These are phyloP conservation scores for Lasioglossum pauxillum DNA, from an alignment of 2,888 invertebrate species.

Conservation along the genomic window DNA sequence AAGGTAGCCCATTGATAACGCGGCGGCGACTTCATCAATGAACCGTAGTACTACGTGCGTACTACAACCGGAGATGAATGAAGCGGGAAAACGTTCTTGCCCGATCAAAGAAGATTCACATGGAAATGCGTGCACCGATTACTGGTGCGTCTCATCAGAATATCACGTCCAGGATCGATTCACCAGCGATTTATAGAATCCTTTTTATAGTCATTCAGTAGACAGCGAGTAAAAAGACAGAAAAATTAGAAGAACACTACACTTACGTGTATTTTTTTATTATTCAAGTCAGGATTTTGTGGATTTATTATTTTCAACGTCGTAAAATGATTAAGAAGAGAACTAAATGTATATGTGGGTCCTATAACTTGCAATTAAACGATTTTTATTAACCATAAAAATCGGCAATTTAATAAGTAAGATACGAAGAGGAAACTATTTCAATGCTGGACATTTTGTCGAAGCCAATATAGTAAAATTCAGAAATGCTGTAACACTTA, in stretches of 20 bases:
- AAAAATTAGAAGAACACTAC: neutral
- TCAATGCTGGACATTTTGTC: neutral
- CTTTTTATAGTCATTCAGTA: neutral
- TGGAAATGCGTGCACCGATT: constrained; percentile 7
- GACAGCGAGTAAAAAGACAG: neutral
- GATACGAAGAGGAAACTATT: neutral
- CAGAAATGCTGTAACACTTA: neutral
- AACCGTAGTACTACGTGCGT: constrained; percentile 14
- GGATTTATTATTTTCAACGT: neutral
- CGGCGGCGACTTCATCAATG: neutral
- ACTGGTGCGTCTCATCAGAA: neutral
- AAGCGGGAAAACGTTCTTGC: constrained; percentile 8
- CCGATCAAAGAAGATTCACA: neutral
- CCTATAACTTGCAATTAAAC: neutral
- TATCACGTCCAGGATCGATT: neutral
- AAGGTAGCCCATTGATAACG: constrained; percentile 9
- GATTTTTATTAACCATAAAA: neutral
- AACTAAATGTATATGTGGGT: neutral
- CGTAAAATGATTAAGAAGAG: neutral
- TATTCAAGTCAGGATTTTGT: neutral
- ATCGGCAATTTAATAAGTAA: too few species aligned
- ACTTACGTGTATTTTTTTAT: neutral
- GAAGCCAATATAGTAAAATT: neutral
- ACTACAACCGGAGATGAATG: constrained; percentile 3
- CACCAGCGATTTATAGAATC: neutral